Evolutionary conservation across 1,140 invertebrate genomes (phyloP), one percentile per base, ranked within the genome.

Genomic region (Ptiloglossa arizonensis): DNA sequence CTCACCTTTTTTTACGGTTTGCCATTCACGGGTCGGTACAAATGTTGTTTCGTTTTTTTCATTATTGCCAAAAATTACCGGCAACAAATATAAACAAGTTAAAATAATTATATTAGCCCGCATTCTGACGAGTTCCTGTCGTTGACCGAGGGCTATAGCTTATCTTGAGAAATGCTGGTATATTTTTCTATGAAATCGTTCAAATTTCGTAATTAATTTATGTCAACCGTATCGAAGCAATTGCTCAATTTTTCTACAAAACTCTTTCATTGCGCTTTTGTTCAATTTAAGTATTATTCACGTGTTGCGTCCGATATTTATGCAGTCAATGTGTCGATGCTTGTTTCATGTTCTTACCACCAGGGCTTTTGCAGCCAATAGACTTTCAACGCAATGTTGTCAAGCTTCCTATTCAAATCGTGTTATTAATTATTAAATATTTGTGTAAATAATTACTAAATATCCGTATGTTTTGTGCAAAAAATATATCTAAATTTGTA

Each of bases 11-110:
- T 93, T 90, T 15, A 95, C 91, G 60, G 88, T 90, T 88, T 95
- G 93, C 95, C 95, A 95, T 85, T 95, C 94, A 5, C 93, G 87
- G 3, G 94, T 95, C 13, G 94, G 90, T 19, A 94, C 89, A 84
- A 95, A 95, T 38, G 85, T 71, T 17, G 80, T 89, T n/a, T 89
- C 83, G 56, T 91, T 92, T 83, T 89, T 89, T 54, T 82, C 79
- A 50, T 75, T 27, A 3, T 54, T 27, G 9, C 56, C 71, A 8
- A 72, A 56, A 67, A 74, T 63, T 24, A 57, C 66, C 62, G 81
- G 44, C 19, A 60, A 59, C 27, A 84, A 35, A 19, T 66, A 77
- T 44, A 76, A 66, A 57, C 63, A 79, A 38, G 63, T 29, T n/a
- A 77, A 56, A 60, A 84, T 66, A 35, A 86, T 73, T 54, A 63